phyloP scores from a whole-genome alignment of 1,140 invertebrate genomes.

The Cataglyphis hispanica region DNA sequence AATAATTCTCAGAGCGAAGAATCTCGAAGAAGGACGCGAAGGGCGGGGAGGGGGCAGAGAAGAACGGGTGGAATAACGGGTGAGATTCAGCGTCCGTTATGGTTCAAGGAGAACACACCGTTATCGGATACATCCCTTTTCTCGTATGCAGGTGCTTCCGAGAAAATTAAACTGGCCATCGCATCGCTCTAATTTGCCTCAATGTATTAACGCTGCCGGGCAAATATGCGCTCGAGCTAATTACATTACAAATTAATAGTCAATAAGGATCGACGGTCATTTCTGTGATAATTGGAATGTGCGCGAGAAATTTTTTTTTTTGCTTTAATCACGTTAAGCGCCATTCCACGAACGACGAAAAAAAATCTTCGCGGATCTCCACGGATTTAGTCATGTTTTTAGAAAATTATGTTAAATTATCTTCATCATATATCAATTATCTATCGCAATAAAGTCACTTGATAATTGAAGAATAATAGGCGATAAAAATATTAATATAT shows the following conservation, averaged over 20 bases:
- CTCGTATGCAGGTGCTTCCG: conserved; percentile 37
- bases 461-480: not conserved
- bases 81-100: conserved; percentile 75
- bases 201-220: conserved; percentile 22
- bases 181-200: conserved; percentile 32
- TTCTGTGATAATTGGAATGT: not conserved
- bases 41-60: conserved; percentile 58
- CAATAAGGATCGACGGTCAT: conserved; percentile 32
- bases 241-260: conserved; percentile 40
- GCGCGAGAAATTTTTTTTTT: not conserved
- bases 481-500: not conserved
- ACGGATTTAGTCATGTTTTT: not conserved
- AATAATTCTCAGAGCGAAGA: conserved; percentile 47
- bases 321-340: not conserved
- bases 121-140: conserved; percentile 76
- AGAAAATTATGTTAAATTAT: not conserved
- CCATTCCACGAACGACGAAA: not conserved
- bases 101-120: conserved; percentile 81
- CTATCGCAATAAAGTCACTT: not conserved
- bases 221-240: conserved; percentile 22
- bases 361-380: not conserved
- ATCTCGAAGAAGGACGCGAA: conserved; percentile 39
- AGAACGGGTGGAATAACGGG: conserved; percentile 77
- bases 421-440: not conserved
- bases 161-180: conserved; percentile 21